Evolutionary conservation across 2,888 invertebrate species (phyloP).

Genomic region (Leptinotarsa peninsularis): DNA sequence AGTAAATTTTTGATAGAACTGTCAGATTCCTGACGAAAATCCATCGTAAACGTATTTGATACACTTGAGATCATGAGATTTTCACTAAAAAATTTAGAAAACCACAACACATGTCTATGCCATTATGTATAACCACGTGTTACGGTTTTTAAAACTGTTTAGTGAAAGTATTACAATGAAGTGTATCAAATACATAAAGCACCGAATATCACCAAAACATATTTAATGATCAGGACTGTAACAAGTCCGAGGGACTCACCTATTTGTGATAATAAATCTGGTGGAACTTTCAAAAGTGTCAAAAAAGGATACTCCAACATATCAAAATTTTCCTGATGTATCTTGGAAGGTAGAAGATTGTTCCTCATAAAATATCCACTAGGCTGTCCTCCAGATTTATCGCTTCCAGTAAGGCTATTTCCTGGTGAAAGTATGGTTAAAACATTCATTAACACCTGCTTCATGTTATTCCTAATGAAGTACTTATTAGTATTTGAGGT

Average conservation of each 20-base stretch:
- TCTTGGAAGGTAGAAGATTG: conserved; percentile 72
- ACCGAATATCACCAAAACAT: too few relatives aligned
- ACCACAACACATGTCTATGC: too few relatives aligned
- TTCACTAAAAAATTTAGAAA: too few relatives aligned
- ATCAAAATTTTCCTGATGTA: conserved; percentile 84
- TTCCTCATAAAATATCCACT: conserved; percentile 71
- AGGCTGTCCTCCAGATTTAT: conserved; percentile 72
- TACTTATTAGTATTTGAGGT: neutral
- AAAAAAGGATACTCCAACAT: conserved; percentile 96
- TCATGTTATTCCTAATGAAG: neutral
- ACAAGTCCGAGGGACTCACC: conserved; percentile 67
- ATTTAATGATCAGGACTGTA: too few relatives aligned
- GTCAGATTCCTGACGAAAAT: too few relatives aligned
- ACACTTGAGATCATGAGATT: too few relatives aligned
- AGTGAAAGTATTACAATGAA: too few relatives aligned
- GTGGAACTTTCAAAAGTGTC: conserved; percentile 90
- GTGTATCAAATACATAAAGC: too few relatives aligned
- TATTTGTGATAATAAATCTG: conserved; percentile 88
- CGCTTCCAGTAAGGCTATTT: conserved; percentile 79
- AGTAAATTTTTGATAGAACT: neutral
- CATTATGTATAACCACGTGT: too few relatives aligned
- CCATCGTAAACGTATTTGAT: too few relatives aligned
- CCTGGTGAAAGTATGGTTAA: conserved; percentile 67
- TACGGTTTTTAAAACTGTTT: too few relatives aligned
- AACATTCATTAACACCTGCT: neutral